Percentiles rank a stretch among this genome's conserved stretches.
Conservation (phyloP, 2,888 invertebrate species). For the Agrochola lychnidis region DNA sequence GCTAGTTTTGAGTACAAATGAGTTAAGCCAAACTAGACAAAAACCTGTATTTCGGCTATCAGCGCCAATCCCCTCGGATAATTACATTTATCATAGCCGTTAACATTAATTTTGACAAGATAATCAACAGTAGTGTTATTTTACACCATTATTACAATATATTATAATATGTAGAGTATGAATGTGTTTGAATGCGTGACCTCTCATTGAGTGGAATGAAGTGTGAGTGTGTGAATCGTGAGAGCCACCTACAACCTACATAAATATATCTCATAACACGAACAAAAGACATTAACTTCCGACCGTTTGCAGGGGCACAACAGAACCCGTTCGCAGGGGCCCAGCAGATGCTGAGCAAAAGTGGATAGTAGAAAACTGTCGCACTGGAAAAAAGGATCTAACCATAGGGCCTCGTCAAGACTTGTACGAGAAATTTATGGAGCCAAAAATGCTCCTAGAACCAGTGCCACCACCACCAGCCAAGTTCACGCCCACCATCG, state of each 20-base stretch:
- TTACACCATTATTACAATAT: too few relatives aligned
- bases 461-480: background rate
- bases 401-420: slow-evolving; percentile 12
- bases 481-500: background rate
- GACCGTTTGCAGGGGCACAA: background rate
- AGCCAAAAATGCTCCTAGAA: background rate
- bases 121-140: too few relatives aligned
- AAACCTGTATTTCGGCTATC: too few relatives aligned
- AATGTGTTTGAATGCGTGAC: too few relatives aligned
- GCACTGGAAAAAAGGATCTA: accelerated
- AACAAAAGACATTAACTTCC: background rate
- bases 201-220: too few relatives aligned
- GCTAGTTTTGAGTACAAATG: too few relatives aligned
- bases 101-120: too few relatives aligned
- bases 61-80: too few relatives aligned
- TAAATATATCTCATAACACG: background rate
- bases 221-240: too few relatives aligned
- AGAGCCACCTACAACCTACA: background rate
- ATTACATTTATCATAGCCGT: too few relatives aligned
- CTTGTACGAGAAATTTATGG: slow-evolving; percentile 20
- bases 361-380: slow-evolving; percentile 35
- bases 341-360: background rate
- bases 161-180: too few relatives aligned
- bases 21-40: too few relatives aligned
- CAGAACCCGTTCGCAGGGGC: slow-evolving; percentile 1